Evolutionary conservation across 2,113 vertebrate genomes (phyloP), one percentile per base, ranked within the genome.

Genomic region (Oreotrochilus melanogaster): DNA sequence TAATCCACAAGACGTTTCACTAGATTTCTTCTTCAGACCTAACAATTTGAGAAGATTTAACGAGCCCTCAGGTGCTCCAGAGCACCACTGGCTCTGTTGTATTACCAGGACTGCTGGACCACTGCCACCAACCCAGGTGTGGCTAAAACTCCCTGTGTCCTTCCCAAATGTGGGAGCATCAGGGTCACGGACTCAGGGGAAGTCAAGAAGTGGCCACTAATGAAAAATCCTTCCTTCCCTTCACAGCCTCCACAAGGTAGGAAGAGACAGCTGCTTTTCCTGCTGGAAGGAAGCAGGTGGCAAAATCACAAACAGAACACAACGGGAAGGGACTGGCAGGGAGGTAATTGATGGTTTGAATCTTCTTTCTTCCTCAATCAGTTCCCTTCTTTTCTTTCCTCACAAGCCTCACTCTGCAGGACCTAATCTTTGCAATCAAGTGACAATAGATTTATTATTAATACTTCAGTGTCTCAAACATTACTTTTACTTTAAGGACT

Each of bases 131-230:
- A 51, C 51, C 18, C 3, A 28, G 12, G 23, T 5, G 2, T 1
- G 6, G 18, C n/a, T 16, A n/a, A 35, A 54, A 22, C 33, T 71
- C 27, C 24, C 56, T 0, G 0, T 35, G 45, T 15, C 1, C 0
- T 28, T 53, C 33, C 43, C n/a, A 19, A 39, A 39, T 0, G 37
- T 0, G 8, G 10, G 16, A 56, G 16, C 7, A 1, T 0, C 0
- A 42, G 5, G 30, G 30, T 65, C 56, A 57, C n/a, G 54, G 37
- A 39, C 47, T 6, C 7, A 33, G n/a, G 48, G 9, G 19, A 73
- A 69, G 23, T 0, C 0, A 5, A 65, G 11, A 62, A 51, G 31
- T 4, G 18, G 19, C 13, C 4, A 23, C 21, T 18, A 69, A 25
- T 13, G n/a, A 61, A 28, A 81, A 86, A 23, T 14, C 21, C 25